phyloP scores from a whole-genome alignment of 1,140 invertebrate genomes.

The Paracyclopina nana region DNA sequence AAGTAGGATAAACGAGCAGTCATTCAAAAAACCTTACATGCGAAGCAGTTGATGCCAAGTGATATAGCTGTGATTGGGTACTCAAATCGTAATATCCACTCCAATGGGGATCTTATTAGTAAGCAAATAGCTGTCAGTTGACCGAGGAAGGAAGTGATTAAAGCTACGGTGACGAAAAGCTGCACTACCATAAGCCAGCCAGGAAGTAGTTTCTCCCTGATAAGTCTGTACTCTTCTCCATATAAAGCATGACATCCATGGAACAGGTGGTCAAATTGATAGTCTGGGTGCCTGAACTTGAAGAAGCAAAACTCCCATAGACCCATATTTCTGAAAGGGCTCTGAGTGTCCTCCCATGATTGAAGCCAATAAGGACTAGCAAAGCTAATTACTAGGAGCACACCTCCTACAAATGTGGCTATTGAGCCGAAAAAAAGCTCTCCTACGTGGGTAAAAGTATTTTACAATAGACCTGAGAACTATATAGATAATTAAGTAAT shows the following conservation, averaged over 20 bases:
- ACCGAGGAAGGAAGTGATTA: slow-evolving; percentile 51
- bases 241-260: slow-evolving; percentile 84
- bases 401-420: slow-evolving; percentile 14
- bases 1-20: slow-evolving; percentile 22
- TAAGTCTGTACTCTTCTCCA: slow-evolving; percentile 67
- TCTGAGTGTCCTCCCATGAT: slow-evolving; percentile 73
- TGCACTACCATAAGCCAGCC: slow-evolving; percentile 83
- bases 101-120: slow-evolving; percentile 52
- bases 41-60: slow-evolving; percentile 39
- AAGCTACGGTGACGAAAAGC: slow-evolving; percentile 60
- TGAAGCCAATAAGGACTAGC: slow-evolving; percentile 76
- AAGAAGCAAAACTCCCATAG: slow-evolving; percentile 94
- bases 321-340: slow-evolving; percentile 76
- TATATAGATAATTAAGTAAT: too few relatives aligned
- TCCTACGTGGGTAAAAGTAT: slow-evolving; percentile 5
- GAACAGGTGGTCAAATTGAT: slow-evolving; percentile 74
- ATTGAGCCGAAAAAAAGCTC: slow-evolving; percentile 7
- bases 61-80: slow-evolving; percentile 50
- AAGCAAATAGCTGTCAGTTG: slow-evolving; percentile 48
- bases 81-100: slow-evolving; percentile 54
- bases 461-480: too few relatives aligned
- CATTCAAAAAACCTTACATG: slow-evolving; percentile 39
- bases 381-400: slow-evolving; percentile 12
- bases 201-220: slow-evolving; percentile 76
- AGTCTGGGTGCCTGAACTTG: slow-evolving; percentile 68